phyloP scores from a whole-genome alignment of 2,113 vertebrate species.

The rabbit (Oryctolagus cuniculus) region DNA sequence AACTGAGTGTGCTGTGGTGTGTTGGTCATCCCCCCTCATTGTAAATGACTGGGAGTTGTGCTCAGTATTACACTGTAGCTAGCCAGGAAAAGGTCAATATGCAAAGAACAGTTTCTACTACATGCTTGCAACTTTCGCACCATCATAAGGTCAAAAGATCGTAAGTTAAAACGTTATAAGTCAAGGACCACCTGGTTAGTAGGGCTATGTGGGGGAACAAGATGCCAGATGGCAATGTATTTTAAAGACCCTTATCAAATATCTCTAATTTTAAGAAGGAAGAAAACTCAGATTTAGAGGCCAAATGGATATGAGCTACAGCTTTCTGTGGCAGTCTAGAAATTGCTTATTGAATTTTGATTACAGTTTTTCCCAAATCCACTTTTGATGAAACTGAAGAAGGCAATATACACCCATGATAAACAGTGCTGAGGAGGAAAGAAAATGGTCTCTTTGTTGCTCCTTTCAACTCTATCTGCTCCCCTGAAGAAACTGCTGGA shows the following conservation, averaged over 20 bases:
- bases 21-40: too few species aligned
- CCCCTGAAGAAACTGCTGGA: not conserved
- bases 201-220: not conserved
- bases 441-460: not conserved
- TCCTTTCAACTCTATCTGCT: not conserved
- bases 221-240: not conserved
- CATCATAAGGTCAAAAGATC: too few species aligned
- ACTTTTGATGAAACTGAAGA: not conserved
- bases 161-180: too few species aligned
- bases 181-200: too few species aligned
- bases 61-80: too few species aligned
- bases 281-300: not conserved
- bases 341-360: constrained; percentile 7
- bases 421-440: not conserved
- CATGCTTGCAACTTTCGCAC: too few species aligned
- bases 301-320: not conserved
- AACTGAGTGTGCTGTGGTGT: too few species aligned
- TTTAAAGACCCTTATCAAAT: not conserved
- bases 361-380: not conserved
- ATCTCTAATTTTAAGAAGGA: not conserved
- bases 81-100: too few species aligned
- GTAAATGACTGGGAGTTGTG: too few species aligned
- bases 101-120: too few species aligned
- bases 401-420: not conserved
- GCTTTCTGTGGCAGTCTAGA: not conserved